Evolutionary conservation across 2,113 vertebrate species (phyloP).

Genomic region (Orcinus orca): DNA sequence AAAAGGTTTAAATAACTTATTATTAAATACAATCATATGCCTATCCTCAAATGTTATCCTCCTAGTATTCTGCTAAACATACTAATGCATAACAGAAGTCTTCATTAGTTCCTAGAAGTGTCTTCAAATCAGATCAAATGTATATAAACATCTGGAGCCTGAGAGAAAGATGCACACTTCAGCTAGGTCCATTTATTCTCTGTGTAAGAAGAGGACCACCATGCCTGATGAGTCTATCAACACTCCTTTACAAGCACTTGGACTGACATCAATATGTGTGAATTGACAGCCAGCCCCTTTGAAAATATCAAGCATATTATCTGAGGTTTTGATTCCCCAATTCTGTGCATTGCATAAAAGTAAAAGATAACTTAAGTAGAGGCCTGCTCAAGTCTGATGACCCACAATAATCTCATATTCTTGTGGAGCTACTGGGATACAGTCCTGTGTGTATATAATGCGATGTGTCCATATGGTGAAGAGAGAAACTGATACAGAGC

Average conservation of each 20-base stretch:
- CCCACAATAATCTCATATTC: neutral
- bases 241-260: conserved; percentile 42
- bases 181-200: neutral
- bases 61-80: neutral
- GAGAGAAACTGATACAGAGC: neutral
- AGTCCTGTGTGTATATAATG: neutral
- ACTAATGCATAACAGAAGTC: conserved; percentile 27
- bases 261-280: neutral
- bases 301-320: conserved; percentile 31
- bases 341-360: conserved; percentile 7
- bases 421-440: neutral
- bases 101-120: conserved; percentile 23
- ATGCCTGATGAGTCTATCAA: conserved; percentile 43
- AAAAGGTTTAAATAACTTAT: conserved; percentile 12
- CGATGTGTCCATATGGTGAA: neutral
- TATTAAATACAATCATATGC: neutral
- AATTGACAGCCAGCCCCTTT: conserved; percentile 19
- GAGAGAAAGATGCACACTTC: neutral
- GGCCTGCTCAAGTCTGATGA: neutral
- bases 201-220: neutral
- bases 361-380: neutral
- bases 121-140: conserved; percentile 51
- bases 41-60: neutral
- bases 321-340: conserved; percentile 40
- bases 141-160: neutral